Conservation (phyloP, 2,797 vertebrate genomes). For the Myripristis murdjan region DNA sequence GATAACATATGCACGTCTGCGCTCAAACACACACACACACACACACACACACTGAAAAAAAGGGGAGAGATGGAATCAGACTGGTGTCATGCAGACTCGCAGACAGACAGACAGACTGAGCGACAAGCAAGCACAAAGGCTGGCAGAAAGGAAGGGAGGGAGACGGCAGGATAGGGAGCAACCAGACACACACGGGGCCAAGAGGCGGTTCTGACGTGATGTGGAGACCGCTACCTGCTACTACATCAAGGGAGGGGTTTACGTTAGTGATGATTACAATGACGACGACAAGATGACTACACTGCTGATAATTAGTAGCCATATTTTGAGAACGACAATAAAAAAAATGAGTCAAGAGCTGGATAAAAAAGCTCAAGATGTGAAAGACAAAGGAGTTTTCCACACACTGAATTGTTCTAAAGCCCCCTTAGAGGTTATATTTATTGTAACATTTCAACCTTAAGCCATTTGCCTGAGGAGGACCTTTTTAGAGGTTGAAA, state of each 20-base stretch:
- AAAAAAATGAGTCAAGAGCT: conserved; percentile 12
- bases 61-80: conserved; percentile 63
- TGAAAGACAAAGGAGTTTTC: too few species aligned
- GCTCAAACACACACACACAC: conserved; percentile 16
- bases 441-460: too few species aligned
- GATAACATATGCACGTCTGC: conserved; percentile 70
- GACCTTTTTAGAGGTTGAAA: too few species aligned
- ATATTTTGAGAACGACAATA: conserved; percentile 14
- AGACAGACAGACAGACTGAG: conserved; percentile 71
- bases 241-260: conserved; percentile 12
- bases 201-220: conserved; percentile 41
- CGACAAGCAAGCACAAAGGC: conserved; percentile 60
- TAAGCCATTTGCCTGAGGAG: too few species aligned
- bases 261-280: conserved; percentile 6
- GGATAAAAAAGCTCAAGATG: too few species aligned
- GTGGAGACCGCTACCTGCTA: conserved; percentile 28
- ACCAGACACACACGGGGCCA: conserved; percentile 32
- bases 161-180: conserved; percentile 40
- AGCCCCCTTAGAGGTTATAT: too few species aligned
- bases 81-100: conserved; percentile 67
- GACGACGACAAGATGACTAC: conserved; percentile 18
- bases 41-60: conserved; percentile 31
- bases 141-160: conserved; percentile 51
- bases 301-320: conserved; percentile 12
- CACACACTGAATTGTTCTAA: too few species aligned